phyloP scores from a whole-genome alignment of 2,888 invertebrate species.

The Nephrotoma guestfalica region DNA sequence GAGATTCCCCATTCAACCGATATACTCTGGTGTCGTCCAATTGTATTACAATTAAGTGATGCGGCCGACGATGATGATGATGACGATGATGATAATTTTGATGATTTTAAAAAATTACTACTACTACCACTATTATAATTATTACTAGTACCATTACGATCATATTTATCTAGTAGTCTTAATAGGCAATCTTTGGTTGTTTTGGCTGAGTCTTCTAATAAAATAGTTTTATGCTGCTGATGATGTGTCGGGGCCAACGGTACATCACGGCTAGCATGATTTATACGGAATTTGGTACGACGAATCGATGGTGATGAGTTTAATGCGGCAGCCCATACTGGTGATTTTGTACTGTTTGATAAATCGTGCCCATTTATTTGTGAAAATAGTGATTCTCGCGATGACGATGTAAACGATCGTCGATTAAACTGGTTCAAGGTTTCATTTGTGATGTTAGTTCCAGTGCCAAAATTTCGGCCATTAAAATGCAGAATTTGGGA shows the following conservation, averaged over 20 bases:
- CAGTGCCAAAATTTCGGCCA: background rate
- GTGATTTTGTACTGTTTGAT: background rate
- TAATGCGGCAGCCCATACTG: background rate
- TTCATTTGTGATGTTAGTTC: background rate
- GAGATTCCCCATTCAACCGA: conserved; percentile 62
- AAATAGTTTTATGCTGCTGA: conserved; percentile 34
- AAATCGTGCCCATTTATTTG: background rate
- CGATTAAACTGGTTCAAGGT: background rate
- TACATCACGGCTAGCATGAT: conserved; percentile 55
- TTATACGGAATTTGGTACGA: conserved; percentile 47
- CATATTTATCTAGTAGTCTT: conserved; percentile 60
- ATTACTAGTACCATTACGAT: conserved; percentile 35
- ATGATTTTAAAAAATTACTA: conserved; percentile 12
- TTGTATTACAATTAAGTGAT: conserved; percentile 27
- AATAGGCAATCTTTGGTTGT: conserved; percentile 63
- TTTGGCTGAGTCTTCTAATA: conserved; percentile 41
- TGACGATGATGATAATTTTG: background rate
- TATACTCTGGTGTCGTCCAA: conserved; percentile 52
- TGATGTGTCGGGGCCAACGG: conserved; percentile 45
- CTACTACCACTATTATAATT: conserved; percentile 32
- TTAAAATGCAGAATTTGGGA: background rate
- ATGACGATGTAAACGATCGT: background rate
- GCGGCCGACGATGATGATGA: background rate
- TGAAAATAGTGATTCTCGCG: background rate
- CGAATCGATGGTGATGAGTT: conserved; percentile 24